Evolutionary conservation across 2,888 invertebrate species (phyloP), one percentile per base, ranked within the genome.

Genomic region (Timema cristinae): DNA sequence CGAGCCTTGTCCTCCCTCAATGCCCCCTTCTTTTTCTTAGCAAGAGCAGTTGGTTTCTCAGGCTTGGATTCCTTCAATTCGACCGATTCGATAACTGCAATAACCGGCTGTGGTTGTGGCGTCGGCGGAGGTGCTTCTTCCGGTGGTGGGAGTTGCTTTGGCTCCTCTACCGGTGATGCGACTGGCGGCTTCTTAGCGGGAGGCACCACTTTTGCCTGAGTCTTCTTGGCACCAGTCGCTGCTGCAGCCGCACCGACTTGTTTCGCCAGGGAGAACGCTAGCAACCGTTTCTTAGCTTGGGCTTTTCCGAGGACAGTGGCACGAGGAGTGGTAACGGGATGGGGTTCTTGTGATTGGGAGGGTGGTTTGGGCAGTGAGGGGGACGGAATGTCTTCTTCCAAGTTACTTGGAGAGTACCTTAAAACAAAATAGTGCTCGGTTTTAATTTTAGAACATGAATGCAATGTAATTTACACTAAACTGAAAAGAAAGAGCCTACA

Each of bases 231-330:
- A 47, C 74, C 75, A 68, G 75, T 75, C 6, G 75, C 73, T 6
- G 75, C 59, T 13, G 75, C 76, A 50, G 73, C 69, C 0, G 74
- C 75, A 48, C 77, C 77, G 54, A 76, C 78, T 68, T 79, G 76
- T 74, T 79, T 81, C 0, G 79, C 77, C 73, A 79, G 78, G 32
- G 82, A 81, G 75, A 83, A 83, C n/a, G 83, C 82, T 67, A 81
- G 77, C 6, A 83, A 78, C 47, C 83, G 76, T 74, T 83, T 83
- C 75, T 82, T 83, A 7, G 83, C 83, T 71, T 81, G 79, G 32
- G 79, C 79, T 75, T 80, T 81, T 5, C 82, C 81, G 15, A 82
- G 75, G 7, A 81, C 79, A 13, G 72, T 68, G 16, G 71, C 70
- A 10, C 73, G 68, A 6, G 71, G 63, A 11, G 63, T n/a, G 16